Base-by-base conservation (phyloP, 2,888 invertebrate genomes). In the Torymus texanus region DNA sequence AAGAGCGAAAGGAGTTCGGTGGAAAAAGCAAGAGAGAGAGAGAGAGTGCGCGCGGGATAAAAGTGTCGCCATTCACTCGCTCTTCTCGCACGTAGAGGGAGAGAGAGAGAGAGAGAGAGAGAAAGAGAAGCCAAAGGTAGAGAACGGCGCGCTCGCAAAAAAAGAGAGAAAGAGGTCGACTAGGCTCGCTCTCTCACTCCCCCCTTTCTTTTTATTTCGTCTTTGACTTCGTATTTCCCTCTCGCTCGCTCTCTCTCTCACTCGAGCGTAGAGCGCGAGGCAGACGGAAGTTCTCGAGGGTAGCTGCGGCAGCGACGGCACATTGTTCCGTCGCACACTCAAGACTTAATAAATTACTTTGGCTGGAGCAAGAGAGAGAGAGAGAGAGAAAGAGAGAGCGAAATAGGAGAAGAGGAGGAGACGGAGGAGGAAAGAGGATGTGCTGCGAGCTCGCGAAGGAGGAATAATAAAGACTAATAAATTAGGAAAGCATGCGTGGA, bases 261-360 rank as follows among this genome's bases (percentile, higher is more conserved):
- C 21, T 8, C 24, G 16, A 16, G 67, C 67, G 50, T 58, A 50
- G 16, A 16, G 67, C 67, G 50, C 61, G 53, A 71, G 59, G 51
- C 80, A 63, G 74, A 77, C 67, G 70, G 73, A 67, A 76, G 73
- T 80, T 79, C 79, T 65, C 75, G 76, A 81, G 80, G 63, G 58
- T 41, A 41, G 29, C 13, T n/a, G 68, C 63, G 21, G 59, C 61
- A 53, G 18, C 73, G 18, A 18, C 55, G 79, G 79, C 73, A 79
- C 81, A 82, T 83, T 83, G 80, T 78, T 82, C 79, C 74, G 76
- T 78, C 74, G 83, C 79, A 78, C 81, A 81, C 82, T 83, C 82
- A 78, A 81, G 83, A 83, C 81, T 83, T 83, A 83, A 83, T 83
- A 83, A 83, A 83, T 83, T 83, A 83, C 83, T 78, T 81, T 56